phyloP scores from a whole-genome alignment of 2,888 invertebrate genomes.

The Rhyacophila evoluta region DNA sequence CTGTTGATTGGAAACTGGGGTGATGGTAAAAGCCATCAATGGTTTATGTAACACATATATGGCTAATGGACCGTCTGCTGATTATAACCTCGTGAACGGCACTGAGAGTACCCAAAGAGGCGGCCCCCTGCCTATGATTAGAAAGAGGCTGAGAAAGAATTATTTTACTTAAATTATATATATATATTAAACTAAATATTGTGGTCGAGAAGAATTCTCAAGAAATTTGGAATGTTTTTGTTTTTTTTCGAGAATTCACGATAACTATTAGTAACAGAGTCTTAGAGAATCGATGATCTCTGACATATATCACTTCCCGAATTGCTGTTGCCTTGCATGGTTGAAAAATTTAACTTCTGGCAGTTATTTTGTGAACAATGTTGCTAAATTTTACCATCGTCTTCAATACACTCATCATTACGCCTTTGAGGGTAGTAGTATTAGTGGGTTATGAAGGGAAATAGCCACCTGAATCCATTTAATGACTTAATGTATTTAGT shows the following conservation, averaged over 20 bases:
- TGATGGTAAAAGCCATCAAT: conserved; percentile 77
- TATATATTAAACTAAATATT: too few relatives aligned
- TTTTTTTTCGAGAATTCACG: too few relatives aligned
- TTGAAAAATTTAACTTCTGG: conserved; percentile 56
- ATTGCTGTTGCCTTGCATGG: conserved; percentile 58
- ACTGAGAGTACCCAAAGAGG: conserved; percentile 76
- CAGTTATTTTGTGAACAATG: conserved; percentile 60
- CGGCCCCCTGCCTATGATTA: conserved; percentile 58
- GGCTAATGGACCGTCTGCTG: conserved; percentile 57
- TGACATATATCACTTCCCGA: conserved; percentile 61
- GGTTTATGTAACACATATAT: conserved; percentile 62
- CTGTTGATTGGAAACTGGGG: conserved; percentile 66
- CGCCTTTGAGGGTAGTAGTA: conserved; percentile 86
- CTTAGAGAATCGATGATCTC: conserved; percentile 64
- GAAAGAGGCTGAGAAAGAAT: conserved; percentile 58
- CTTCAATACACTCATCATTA: conserved; percentile 83
- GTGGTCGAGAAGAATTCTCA: too few relatives aligned
- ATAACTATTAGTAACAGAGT: conserved; percentile 53
- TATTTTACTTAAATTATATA: conserved; percentile 38
- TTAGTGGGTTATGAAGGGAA: too few relatives aligned
- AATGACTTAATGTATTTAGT: too few relatives aligned
- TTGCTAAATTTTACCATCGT: conserved; percentile 75
- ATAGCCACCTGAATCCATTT: too few relatives aligned
- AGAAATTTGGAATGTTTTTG: too few relatives aligned
- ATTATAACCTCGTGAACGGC: conserved; percentile 68